Conservation (phyloP, 2,797 vertebrate genomes). For the Apodemus agrarius region DNA sequence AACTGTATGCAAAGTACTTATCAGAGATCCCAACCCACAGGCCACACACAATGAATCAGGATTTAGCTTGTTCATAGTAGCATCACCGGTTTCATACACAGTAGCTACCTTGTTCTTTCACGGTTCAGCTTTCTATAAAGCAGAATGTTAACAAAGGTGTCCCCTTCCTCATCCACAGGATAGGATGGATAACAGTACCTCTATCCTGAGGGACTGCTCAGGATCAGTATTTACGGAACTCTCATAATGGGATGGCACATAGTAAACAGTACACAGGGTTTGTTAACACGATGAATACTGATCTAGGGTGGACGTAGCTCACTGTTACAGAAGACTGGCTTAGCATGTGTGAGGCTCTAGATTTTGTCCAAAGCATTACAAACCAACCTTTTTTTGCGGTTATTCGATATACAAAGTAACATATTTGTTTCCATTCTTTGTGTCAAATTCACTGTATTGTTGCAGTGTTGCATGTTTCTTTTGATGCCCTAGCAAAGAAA, state of each 20-base stretch:
- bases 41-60: not conserved
- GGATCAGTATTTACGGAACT: not conserved
- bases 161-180: not conserved
- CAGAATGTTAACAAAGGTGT: not conserved
- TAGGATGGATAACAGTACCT: not conserved
- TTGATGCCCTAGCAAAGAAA: not conserved
- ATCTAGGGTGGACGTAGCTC: not conserved
- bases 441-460: not conserved
- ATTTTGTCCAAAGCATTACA: not conserved
- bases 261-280: not conserved
- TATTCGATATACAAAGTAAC: conserved; percentile 18
- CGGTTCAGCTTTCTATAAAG: not conserved
- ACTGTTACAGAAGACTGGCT: not conserved
- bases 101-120: not conserved
- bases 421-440: not conserved
- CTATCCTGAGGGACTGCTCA: not conserved
- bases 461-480: not conserved
- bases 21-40: not conserved
- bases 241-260: not conserved
- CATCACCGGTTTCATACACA: not conserved
- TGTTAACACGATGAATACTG: not conserved
- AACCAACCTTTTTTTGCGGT: not conserved
- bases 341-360: not conserved
- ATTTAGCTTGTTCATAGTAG: not conserved
- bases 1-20: not conserved